Conservation (phyloP, 53 echinoderm and acorn worm genomes). For the Apostichopus leukothele region DNA sequence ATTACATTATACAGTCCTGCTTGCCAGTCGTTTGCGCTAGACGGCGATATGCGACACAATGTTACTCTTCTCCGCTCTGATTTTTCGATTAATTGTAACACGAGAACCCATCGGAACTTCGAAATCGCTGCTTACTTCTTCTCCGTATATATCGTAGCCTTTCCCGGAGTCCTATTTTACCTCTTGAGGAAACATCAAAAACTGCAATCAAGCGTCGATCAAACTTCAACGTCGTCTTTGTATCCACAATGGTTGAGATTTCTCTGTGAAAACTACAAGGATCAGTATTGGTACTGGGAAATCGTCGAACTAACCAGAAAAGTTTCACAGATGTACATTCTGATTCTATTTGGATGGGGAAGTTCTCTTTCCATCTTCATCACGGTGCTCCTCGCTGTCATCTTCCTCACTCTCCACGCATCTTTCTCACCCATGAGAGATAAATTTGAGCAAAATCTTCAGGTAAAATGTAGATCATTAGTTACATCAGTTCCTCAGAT, state of each 20-base stretch:
- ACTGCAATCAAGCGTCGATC: no score
- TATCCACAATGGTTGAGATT: conserved; percentile 19
- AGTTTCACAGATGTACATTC: not conserved
- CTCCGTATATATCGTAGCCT: not conserved
- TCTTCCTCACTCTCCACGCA: conserved; percentile 1
- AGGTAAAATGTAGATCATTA: not conserved
- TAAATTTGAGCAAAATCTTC: conserved; percentile 31
- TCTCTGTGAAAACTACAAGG: conserved; percentile 34
- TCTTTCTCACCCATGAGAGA: conserved; percentile 37
- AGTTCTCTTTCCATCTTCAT: not conserved
- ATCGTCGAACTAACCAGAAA: conserved; percentile 35
- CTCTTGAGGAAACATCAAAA: conserved; percentile 1
- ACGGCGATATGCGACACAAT: not conserved
- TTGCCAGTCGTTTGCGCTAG: conserved; percentile 54
- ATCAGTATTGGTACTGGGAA: conserved; percentile 41
- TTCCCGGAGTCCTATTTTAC: not conserved
- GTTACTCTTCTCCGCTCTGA: conserved; percentile 49
- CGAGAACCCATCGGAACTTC: not conserved
- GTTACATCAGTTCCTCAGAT: no score
- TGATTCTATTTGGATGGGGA: conserved; percentile 29
- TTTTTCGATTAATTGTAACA: conserved; percentile 58
- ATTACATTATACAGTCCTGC: conserved; percentile 49
- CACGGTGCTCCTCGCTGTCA: not conserved
- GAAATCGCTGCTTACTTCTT: conserved; percentile 28
- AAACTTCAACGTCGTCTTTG: no score